Base-by-base conservation (phyloP, 1,140 invertebrate genomes). In the Myzus persicae region DNA sequence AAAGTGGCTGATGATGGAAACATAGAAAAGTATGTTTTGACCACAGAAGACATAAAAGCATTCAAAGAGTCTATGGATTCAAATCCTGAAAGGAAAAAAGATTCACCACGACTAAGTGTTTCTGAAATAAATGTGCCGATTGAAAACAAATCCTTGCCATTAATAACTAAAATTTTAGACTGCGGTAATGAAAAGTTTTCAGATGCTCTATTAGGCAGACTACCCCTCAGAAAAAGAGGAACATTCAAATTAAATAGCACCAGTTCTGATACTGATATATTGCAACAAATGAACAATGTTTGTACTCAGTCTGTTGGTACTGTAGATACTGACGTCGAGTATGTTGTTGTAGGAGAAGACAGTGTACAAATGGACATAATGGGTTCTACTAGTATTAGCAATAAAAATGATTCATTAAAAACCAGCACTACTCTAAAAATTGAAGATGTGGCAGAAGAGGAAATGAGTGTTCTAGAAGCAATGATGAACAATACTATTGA, bases 1-100 rank as follows among this genome's bases (percentile, higher is more conserved):
- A 94, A 94, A 94, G 94, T 94, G 22, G 94, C 94, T 38, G 94
- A 94, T 38, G 93, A 94, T 87, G 94, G 94, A 76, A 94, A 94
- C 51, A 93, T 94, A 24, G 94, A 94, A 93, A 94, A 94, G 91
- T 94, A 94, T 94, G 94, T 94, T 20, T 85, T 94, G 11, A 94
- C 94, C 18, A 93, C 94, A 20, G 94, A 94, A 88, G 94, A 94
- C 54, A 94, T 94, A 31, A 94, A 93, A 91, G 93, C 94, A 46
- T 94, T 94, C 31, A 94, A 93, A 85, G 81, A 93, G 26, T 93
- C 91, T 4, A 42, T 93, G 20, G 31, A 6, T 84, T 40, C 94
- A 84, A 92, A 93, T 93, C 91, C 91, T 40, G 81, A 93, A 22
- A 85, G 81, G 11, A 93, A 93, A 93, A 93, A 54, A 54, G 81